Conservation (phyloP, 2,888 invertebrate species). For the Metopia argyrocephala region DNA sequence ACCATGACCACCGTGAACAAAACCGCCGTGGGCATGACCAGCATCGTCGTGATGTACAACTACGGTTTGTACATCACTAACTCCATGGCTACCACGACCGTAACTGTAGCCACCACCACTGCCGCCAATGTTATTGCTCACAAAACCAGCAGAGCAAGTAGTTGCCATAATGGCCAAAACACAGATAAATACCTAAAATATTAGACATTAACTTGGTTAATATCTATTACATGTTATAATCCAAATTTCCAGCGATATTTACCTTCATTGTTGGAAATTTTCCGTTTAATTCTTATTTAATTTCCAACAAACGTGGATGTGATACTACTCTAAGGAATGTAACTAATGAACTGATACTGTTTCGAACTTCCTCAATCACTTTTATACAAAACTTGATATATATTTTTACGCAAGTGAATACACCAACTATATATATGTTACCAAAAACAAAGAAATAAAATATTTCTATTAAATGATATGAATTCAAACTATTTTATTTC, state of each 20-base stretch:
- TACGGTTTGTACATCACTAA: background rate
- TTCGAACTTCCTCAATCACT: constrained; percentile 42
- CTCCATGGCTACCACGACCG: constrained; percentile 20
- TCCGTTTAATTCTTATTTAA: constrained; percentile 68
- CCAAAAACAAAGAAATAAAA: background rate
- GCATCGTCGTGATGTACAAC: background rate
- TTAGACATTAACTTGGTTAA: background rate
- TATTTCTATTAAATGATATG: background rate
- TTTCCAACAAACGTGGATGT: constrained; percentile 66
- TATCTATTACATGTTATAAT: background rate
- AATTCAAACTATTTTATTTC: background rate
- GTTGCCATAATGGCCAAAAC: constrained; percentile 58
- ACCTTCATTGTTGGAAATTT: constrained; percentile 65
- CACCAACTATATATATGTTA: too few species aligned
- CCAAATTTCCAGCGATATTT: constrained; percentile 1
- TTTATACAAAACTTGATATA: too few species aligned
- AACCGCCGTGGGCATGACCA: constrained; percentile 39
- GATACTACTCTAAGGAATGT: constrained; percentile 68
- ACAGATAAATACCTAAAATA: constrained; percentile 61
- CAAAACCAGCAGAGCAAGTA: constrained; percentile 58
- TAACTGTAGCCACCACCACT: constrained; percentile 40
- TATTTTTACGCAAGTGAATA: too few species aligned
- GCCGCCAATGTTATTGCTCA: constrained; percentile 34
- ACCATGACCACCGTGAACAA: constrained; percentile 37
- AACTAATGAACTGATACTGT: constrained; percentile 70